A percentile compares a stretch with the other conserved stretches of the same genome.
phyloP scores from a whole-genome alignment of 1,140 invertebrate species.

The Solen grandis region DNA sequence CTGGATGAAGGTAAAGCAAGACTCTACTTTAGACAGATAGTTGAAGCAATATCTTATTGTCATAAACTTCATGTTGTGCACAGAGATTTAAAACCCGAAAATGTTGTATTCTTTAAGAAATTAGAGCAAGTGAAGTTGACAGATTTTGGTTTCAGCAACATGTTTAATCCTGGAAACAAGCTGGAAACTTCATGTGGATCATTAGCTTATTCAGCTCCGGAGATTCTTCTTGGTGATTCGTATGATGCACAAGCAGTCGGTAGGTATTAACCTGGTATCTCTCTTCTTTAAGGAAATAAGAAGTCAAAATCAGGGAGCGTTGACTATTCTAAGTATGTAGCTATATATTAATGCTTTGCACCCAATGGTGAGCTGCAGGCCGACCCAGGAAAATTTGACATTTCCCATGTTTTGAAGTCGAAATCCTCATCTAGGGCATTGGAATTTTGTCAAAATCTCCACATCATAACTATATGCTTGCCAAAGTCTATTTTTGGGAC shows the following conservation, averaged over 20 bases:
- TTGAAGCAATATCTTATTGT: constrained; percentile 98
- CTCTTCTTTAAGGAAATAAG: no score
- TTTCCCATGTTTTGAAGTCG: no score
- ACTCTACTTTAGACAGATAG: constrained; percentile 96
- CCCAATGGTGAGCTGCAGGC: no score
- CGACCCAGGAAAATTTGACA: no score
- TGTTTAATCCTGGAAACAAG: constrained; percentile 98
- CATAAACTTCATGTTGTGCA: constrained; percentile 96
- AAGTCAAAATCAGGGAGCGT: no score
- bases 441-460: no score
- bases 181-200: constrained; percentile 99
- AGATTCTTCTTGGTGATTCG: constrained; percentile 95
- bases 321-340: no score
- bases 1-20: constrained; percentile 88
- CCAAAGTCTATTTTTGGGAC: no score
- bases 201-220: constrained; percentile 99
- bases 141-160: constrained; percentile 98
- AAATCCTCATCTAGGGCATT: no score
- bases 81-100: constrained; percentile 98
- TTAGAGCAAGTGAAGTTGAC: constrained; percentile 98
- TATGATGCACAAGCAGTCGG: constrained; percentile 91
- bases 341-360: no score
- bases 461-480: no score
- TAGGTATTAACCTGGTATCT: no score
- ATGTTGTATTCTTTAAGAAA: constrained; percentile 99